phyloP scores from a whole-genome alignment of 2,888 invertebrate genomes.

The Drosophila paramelanica region DNA sequence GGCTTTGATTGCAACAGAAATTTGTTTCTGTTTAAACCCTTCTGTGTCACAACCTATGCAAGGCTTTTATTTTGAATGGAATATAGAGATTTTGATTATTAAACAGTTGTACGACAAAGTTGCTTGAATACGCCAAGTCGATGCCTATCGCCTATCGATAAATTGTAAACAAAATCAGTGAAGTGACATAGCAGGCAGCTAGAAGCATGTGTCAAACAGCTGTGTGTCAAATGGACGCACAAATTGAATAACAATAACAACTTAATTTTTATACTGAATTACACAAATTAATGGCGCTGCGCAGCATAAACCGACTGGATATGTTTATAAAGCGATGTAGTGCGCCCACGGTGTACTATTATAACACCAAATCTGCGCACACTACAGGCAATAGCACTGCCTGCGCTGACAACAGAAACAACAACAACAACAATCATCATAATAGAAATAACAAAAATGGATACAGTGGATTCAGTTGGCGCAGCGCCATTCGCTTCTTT shows the following conservation, averaged over 20 bases:
- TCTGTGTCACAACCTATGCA: not conserved
- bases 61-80: not conserved
- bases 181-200: conserved; percentile 59
- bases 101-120: not conserved
- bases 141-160: conserved; percentile 45
- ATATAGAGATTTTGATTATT: not conserved
- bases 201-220: conserved; percentile 41
- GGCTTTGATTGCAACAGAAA: not conserved
- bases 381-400: not conserved
- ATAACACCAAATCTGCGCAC: conserved; percentile 16
- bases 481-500: conserved; percentile 54
- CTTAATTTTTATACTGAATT: conserved; percentile 28
- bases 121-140: too few species aligned
- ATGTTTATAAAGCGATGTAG: conserved; percentile 52
- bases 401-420: conserved; percentile 5
- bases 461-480: conserved; percentile 53
- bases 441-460: conserved; percentile 15
- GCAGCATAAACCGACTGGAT: conserved; percentile 63
- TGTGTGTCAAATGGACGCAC: conserved; percentile 55
- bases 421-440: conserved; percentile 1
- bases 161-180: not conserved
- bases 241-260: conserved; percentile 71
- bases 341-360: conserved; percentile 38
- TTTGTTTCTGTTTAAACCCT: not conserved
- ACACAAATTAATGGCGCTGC: conserved; percentile 74